Base-by-base conservation (phyloP, 1,140 invertebrate species). In the Cydia pomonella region DNA sequence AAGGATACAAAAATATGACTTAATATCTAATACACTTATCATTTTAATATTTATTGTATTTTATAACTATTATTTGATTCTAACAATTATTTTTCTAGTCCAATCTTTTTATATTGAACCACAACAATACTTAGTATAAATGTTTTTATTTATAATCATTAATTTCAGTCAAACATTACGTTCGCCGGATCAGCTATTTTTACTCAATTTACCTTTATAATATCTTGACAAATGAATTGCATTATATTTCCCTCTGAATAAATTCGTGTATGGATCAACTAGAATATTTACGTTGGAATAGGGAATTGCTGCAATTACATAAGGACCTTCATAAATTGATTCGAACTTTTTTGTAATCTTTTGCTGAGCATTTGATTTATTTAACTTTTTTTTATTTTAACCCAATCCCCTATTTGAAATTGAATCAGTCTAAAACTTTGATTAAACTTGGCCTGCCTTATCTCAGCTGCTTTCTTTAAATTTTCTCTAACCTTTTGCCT, bases 261-360 rank as follows among this genome's bases (percentile, higher is more conserved):
- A 33, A 1, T 23, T 59, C 16, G 38, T 75, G 0, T 38, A 23
- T 5, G 77, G 76, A 29, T 79, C 38, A n/a, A 77, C 62, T 64
- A 82, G 50, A 13, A 66, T 72, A 38, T 83, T 77, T 1, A 78
- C 81, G 76, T 83, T 83, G 29, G 59, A 7, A 76, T 64, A 78
- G 0, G 82, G 80, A 25, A 72, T 75, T 13, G 64, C 72, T 1
- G 75, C 75, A 3, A 80, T 44, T 0, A 73, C 38, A 73, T 75
- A 80, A 33, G 77, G 79, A 0, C 79, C 79, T n/a, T 80, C 76
- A 74, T 80, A 80, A 21, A 75, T 12, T 2, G 44, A 13, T 16
- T 75, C 75, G 79, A 83, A 83, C 50, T 83, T 82, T 18, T 74
- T 78, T 13, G 62, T 76, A 33, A 73, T 29, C 5, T 83, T 81